Evolutionary conservation across 2,888 invertebrate species (phyloP), one percentile per base, ranked within the genome.

Genomic region (Rotaria magnacalcarata): DNA sequence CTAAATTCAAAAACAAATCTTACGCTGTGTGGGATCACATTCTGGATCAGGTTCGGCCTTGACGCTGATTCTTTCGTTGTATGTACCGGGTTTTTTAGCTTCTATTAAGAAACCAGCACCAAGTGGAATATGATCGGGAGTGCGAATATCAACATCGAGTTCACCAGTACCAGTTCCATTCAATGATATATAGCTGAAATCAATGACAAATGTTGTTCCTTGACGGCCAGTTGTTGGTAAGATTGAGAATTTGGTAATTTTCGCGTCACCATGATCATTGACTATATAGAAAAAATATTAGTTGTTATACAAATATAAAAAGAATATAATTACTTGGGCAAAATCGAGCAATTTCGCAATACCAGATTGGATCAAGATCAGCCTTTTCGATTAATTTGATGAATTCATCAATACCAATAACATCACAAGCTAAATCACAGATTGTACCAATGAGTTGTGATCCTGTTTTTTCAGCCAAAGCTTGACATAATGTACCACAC

Each of bases 121-220:
- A 24, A 47, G 11, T 47, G 47, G 47, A 24, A 47, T 43, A 10
- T 24, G 8, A 43, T 80, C 80, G 6, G 87, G 86, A 58, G 86
- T 86, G 89, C 89, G 89, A 11, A 90, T 87, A 56, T 89, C 89
- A 16, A 89, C 87, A 34, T 88, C 88, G 50, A 89, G 87, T 85
- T 89, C 89, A 24, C 90, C 89, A 52, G 89, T 90, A 14, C 90
- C 90, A 2, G 90, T 90, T 11, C 90, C 90, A 86, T 90, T 90
- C 56, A 87, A 87, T 4, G 89, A 88, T 0, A 84, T 84, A 86
- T 88, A 89, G n/a, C 87, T 86, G 19, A 88, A 87, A 21, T 86
- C 87, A 52, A 89, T 86, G 41, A 47, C 43, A 47, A 87, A 87
- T 58, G 84, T 86, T 16, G 87, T 86, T 43, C 90, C 90, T 87